Evolutionary conservation across 2,888 invertebrate genomes (phyloP).

Genomic region (Metellina segmentata): DNA sequence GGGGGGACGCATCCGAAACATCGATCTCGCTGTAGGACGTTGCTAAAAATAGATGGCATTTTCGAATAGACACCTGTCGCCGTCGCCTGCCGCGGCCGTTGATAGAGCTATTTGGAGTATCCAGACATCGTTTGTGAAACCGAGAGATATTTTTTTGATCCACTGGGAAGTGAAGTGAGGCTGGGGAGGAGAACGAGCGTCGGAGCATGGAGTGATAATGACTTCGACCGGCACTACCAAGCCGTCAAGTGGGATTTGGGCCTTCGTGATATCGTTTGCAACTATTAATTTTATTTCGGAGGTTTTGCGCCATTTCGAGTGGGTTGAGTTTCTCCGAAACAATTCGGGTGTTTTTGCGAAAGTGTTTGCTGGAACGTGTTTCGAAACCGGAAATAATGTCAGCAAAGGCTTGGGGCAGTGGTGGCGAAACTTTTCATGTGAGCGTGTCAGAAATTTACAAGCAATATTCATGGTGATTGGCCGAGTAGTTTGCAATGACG

Average conservation of each 20-base stretch:
- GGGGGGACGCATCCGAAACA: slow-evolving; percentile 32
- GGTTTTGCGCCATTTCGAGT: background rate
- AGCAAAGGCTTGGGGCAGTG: no score
- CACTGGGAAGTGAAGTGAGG: background rate
- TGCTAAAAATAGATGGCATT: slow-evolving; percentile 67
- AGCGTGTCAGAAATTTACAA: no score
- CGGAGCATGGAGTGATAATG: slow-evolving; percentile 1
- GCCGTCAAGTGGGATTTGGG: background rate
- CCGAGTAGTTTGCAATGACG: no score
- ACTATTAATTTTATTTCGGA: background rate
- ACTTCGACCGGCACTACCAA: background rate
- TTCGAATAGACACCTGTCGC: slow-evolving; percentile 53
- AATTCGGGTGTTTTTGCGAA: no score
- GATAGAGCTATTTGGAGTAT: slow-evolving; percentile 57
- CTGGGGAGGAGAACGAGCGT: background rate
- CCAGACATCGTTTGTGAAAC: slow-evolving; percentile 47
- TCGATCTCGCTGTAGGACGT: slow-evolving; percentile 50
- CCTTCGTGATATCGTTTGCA: no score
- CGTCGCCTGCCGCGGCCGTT: slow-evolving; percentile 19
- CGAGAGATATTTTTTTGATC: slow-evolving; percentile 13
- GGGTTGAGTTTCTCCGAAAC: no score
- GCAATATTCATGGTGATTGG: no score
- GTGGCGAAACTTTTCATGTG: no score
- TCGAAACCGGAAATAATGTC: no score
- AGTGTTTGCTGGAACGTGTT: no score